Conservation (phyloP, 2,113 vertebrate genomes). For the Manacus vitellinus region DNA sequence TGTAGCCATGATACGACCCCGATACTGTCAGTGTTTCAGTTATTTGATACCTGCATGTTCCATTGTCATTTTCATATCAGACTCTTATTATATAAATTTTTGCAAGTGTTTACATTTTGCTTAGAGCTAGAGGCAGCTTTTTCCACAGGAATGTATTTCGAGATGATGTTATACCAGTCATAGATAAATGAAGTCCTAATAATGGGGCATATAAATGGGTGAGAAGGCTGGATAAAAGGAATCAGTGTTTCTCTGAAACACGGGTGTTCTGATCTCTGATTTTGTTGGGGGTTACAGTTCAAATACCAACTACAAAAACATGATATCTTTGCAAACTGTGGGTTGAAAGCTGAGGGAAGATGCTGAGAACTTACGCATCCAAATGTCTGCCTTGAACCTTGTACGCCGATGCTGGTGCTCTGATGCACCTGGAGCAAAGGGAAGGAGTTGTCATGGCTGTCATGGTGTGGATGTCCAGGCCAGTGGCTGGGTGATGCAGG, state of each 20-base stretch:
- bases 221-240: not conserved
- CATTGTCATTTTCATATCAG: not conserved
- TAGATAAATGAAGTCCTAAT: not conserved
- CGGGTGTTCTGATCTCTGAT: not conserved
- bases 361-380: not conserved
- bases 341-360: not conserved
- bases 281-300: not conserved
- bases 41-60: not conserved
- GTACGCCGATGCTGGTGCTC: not conserved
- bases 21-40: not conserved
- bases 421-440: accelerated
- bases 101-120: not conserved
- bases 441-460: not conserved
- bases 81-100: not conserved
- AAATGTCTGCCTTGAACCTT: not conserved
- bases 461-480: not conserved
- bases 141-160: not conserved
- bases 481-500: not conserved
- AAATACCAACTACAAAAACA: not conserved
- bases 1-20: not conserved
- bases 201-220: not conserved
- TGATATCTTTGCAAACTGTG: not conserved
- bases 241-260: not conserved
- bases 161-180: not conserved
- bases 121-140: not conserved